Evolutionary conservation across 2,797 vertebrate species (phyloP).

Genomic region (Lindbergichthys nudifrons): DNA sequence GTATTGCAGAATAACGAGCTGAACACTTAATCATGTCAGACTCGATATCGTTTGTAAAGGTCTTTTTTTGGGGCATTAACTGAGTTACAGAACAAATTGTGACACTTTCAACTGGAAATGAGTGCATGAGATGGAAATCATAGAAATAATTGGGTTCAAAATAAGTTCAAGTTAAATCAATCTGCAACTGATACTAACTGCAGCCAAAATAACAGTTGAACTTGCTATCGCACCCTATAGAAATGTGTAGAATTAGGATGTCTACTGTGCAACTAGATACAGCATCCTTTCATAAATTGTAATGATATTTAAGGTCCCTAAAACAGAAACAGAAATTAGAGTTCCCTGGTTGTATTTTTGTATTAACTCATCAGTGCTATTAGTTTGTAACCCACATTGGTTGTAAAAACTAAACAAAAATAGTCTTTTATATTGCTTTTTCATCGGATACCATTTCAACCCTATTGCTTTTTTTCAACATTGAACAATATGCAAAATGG

Average conservation of each 20-base stretch:
- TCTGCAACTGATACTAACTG: background rate
- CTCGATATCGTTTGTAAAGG: too few species aligned
- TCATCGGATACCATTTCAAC: background rate
- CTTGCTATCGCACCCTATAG: background rate
- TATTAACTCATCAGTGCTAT: background rate
- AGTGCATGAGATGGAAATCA: too few species aligned
- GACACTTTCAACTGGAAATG: background rate
- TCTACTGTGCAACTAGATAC: background rate
- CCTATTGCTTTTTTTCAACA: background rate
- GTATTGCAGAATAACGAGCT: slow-evolving; percentile 17
- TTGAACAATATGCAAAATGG: background rate
- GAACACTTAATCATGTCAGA: background rate
- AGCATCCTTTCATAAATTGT: background rate
- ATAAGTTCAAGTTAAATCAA: too few species aligned
- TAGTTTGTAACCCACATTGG: background rate
- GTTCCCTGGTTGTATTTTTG: background rate
- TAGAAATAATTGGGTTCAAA: background rate
- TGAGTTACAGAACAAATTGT: slow-evolving; percentile 9
- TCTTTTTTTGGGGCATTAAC: too few species aligned
- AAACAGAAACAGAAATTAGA: background rate
- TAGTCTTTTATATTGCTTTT: background rate
- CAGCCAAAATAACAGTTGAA: background rate
- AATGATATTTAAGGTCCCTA: background rate
- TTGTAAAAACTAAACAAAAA: slow-evolving; percentile 17
- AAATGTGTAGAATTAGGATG: background rate